phyloP scores from a whole-genome alignment of 2,797 vertebrate species.

The Diplodus puntazzo region DNA sequence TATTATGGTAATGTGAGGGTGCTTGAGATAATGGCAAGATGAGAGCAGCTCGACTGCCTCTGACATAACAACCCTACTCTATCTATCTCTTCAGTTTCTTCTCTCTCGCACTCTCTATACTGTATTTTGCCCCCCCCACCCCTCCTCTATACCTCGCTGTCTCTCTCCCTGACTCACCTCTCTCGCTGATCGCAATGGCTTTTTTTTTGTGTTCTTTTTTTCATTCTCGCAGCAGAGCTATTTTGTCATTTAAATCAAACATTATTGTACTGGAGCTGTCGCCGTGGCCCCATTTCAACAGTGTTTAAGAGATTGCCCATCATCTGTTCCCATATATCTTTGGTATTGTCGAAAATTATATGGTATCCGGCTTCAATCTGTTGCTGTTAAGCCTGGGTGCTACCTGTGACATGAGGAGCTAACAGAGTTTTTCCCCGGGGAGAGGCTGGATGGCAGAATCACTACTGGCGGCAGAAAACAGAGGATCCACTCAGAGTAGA shows the following conservation, averaged over 20 bases:
- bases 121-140: slow-evolving; percentile 34
- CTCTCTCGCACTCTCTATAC: slow-evolving; percentile 58
- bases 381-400: slow-evolving; percentile 48
- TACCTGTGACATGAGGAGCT: slow-evolving; percentile 60
- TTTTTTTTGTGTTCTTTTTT: slow-evolving; percentile 7
- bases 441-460: slow-evolving; percentile 35
- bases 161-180: slow-evolving; percentile 71
- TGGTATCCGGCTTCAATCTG: slow-evolving; percentile 47
- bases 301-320: slow-evolving; percentile 55
- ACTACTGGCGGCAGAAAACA: slow-evolving; percentile 39
- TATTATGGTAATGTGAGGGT: slow-evolving; percentile 87
- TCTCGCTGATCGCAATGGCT: slow-evolving; percentile 53
- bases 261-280: slow-evolving; percentile 50
- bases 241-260: slow-evolving; percentile 71
- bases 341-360: slow-evolving; percentile 47
- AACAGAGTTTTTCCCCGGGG: slow-evolving; percentile 43
- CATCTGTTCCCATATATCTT: slow-evolving; percentile 27
- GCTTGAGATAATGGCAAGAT: slow-evolving; percentile 87
- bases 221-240: slow-evolving; percentile 41
- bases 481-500: slow-evolving; percentile 47
- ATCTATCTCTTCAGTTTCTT: slow-evolving; percentile 78
- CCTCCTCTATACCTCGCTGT: slow-evolving; percentile 50
- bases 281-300: slow-evolving; percentile 54
- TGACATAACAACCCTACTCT: slow-evolving; percentile 84
- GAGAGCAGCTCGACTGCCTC: slow-evolving; percentile 84